Base-by-base conservation (phyloP, 2,797 vertebrate species). In the Manis crassicaudata region DNA sequence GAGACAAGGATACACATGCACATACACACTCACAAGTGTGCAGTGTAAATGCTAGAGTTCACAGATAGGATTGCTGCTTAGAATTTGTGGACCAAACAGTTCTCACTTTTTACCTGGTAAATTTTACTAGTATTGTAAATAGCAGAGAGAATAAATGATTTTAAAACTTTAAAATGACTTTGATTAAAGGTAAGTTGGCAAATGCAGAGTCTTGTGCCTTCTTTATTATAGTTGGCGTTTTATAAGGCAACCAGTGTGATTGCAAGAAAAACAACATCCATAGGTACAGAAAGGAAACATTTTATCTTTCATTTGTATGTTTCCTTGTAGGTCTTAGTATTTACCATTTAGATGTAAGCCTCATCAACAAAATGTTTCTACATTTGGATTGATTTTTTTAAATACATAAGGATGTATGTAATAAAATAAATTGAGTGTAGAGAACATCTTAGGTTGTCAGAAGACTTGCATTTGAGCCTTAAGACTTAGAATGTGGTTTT, bases 91-190 rank as follows among this genome's bases (percentile, higher is more conserved):
- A 62, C 37, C 87, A 68, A 6, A 62, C 29, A 6, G 82, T 85
- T 93, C 88, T 70, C 29, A 29, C 4, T 32, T 81, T 84, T 80
- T 75, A 63, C 46, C n/a, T 72, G 37, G 54, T 32, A 54, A 93
- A 7, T 62, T 3, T 84, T 90, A 89, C 13, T 88, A 65, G 46
- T 87, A 37, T 80, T 94, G 35, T 68, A 79, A 76, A 50, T 25
- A 92, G 23, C 12, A 96, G 65, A 90, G 58, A 62, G 68, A 82
- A 10, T 62, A 65, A 77, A 92, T 72, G 82, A 32, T 46, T 96
- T 84, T 62, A 84, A 90, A 90, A 73, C 76, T 91, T 93, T 21
- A 56, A 72, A 92, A 68, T 85, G 52, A 79, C 76, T 94, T 94
- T 60, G 62, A 83, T 67, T 56, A 92, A 77, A 77, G 25, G 56